Conservation (phyloP, 2,888 invertebrate species). For the Ceratothoa steindachneri region DNA sequence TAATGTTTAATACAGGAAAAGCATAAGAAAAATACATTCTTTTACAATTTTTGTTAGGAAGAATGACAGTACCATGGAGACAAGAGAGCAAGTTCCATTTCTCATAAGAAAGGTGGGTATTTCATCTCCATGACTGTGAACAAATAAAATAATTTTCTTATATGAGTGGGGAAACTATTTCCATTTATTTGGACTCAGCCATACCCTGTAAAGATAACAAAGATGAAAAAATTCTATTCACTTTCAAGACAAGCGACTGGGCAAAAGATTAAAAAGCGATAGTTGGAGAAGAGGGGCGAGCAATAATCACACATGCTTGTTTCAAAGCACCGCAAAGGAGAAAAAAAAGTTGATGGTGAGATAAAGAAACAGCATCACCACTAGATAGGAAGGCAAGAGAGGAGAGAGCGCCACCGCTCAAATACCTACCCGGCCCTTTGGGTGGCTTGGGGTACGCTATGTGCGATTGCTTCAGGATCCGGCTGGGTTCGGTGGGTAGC, state of each 20-base stretch:
- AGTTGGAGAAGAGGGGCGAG: background rate
- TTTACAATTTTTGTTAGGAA: background rate
- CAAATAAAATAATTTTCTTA: background rate
- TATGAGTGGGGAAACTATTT: background rate
- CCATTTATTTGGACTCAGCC: background rate
- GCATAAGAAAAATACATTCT: background rate
- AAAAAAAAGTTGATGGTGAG: background rate
- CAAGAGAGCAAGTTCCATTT: background rate
- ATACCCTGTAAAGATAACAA: background rate
- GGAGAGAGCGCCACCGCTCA: too few species aligned
- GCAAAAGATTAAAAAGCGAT: background rate
- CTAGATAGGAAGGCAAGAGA: too few species aligned
- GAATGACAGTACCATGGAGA: background rate
- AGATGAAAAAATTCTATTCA: background rate
- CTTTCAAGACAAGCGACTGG: background rate
- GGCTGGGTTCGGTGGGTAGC: slow-evolving; percentile 65
- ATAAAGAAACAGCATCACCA: too few species aligned
- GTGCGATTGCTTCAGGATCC: slow-evolving; percentile 72
- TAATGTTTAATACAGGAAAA: background rate
- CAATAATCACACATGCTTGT: background rate
- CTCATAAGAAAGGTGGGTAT: background rate
- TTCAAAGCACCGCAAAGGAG: background rate
- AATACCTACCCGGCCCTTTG: slow-evolving; percentile 68
- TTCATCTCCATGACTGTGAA: background rate
- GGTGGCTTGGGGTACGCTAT: slow-evolving; percentile 86